phyloP scores from a whole-genome alignment of 1,140 invertebrate species.

The Pristionchus pacificus region DNA sequence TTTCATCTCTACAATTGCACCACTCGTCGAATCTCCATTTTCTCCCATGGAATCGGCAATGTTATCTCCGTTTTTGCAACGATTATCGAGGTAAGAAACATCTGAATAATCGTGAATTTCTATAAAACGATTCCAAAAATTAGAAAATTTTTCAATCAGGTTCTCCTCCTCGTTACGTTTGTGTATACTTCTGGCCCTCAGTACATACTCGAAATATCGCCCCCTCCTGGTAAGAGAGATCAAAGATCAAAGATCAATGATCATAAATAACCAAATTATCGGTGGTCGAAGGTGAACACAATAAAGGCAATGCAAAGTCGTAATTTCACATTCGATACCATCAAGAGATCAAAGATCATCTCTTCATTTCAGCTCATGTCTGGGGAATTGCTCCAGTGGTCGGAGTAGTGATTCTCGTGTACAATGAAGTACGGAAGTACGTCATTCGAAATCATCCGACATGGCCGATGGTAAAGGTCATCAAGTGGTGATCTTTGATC shows the following conservation, averaged over 20 bases:
- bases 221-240: constrained; percentile 14
- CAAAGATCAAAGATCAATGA: neutral
- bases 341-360: neutral
- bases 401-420: constrained; percentile 32
- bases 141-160: constrained; percentile 10
- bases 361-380: constrained; percentile 18
- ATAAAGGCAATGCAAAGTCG: too few relatives aligned
- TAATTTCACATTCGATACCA: neutral
- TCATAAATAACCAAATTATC: too few relatives aligned
- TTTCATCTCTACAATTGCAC: constrained; percentile 57
- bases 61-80: constrained; percentile 51
- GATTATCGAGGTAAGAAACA: constrained; percentile 42
- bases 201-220: constrained; percentile 55
- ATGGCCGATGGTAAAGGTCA: constrained; percentile 44
- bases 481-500: too few relatives aligned
- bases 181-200: constrained; percentile 55
- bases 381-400: constrained; percentile 37
- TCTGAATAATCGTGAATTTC: neutral
- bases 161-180: constrained; percentile 52
- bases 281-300: too few relatives aligned
- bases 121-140: neutral
- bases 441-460: constrained; percentile 46
- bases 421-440: constrained; percentile 41
- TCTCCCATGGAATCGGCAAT: constrained; percentile 55
- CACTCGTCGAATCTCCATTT: constrained; percentile 51